Evolutionary conservation across 1,140 invertebrate genomes (phyloP).

Genomic region (Lucilia cuprina): DNA sequence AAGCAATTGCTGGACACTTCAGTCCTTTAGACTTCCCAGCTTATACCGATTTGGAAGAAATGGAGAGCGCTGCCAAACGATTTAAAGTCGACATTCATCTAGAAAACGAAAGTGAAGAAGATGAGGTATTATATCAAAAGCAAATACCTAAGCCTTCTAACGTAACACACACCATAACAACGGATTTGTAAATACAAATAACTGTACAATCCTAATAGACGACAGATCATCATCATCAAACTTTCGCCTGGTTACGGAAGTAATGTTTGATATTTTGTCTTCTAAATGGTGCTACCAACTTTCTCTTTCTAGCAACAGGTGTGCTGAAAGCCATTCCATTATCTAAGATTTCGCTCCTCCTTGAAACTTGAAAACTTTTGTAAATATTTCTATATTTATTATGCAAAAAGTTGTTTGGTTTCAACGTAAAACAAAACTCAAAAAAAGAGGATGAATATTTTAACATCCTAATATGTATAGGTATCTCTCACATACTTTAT

Average conservation of each 20-base stretch:
- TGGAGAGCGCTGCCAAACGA: slow-evolving; percentile 57
- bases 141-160: slow-evolving; percentile 23
- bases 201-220: background rate
- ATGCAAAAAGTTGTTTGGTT: slow-evolving; percentile 15
- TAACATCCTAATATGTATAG: background rate
- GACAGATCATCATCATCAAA: slow-evolving; percentile 3
- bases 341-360: background rate
- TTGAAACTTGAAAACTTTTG: slow-evolving; percentile 20
- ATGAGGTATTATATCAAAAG: slow-evolving; percentile 14
- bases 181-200: background rate
- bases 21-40: slow-evolving; percentile 52
- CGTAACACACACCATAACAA: slow-evolving; percentile 15
- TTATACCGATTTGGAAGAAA: slow-evolving; percentile 52
- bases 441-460: background rate
- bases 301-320: background rate
- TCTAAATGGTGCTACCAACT: background rate
- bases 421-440: background rate
- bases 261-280: background rate
- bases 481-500: background rate
- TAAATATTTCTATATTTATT: slow-evolving; percentile 25
- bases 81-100: slow-evolving; percentile 37
- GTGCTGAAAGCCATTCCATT: background rate
- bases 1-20: slow-evolving; percentile 58
- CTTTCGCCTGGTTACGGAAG: slow-evolving; percentile 11
- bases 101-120: background rate